A percentile compares a stretch with the other conserved stretches of the same genome.
Evolutionary conservation across 2,888 invertebrate genomes (phyloP).

Genomic region (Nemoura dubitans): DNA sequence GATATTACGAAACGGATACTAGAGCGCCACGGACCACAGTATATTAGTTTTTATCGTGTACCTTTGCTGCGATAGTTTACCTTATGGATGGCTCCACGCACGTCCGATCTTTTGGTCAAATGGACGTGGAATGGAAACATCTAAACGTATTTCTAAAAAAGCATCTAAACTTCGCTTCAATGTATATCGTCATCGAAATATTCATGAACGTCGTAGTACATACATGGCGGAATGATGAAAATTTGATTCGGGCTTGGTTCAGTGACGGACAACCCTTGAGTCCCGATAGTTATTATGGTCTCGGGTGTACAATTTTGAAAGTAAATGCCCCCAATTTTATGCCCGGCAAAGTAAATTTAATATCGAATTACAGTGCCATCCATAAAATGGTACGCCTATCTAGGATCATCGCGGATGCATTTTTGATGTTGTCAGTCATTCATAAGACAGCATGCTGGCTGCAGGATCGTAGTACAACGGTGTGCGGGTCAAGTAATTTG

Average conservation of each 20-base stretch:
- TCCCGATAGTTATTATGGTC: not conserved
- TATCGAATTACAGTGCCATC: not conserved
- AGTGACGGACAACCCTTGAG: not conserved
- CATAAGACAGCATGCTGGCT: no score
- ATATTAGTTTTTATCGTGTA: no score
- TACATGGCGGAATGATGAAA: not conserved
- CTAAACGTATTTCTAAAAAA: no score
- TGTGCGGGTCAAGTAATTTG: not conserved
- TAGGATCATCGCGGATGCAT: no score
- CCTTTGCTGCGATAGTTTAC: no score
- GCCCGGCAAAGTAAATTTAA: not conserved
- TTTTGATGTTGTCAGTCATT: no score
- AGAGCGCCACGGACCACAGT: not conserved
- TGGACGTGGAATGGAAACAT: not conserved
- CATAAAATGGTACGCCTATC: not conserved
- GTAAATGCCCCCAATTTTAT: not conserved
- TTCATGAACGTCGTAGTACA: no score
- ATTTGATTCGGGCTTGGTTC: not conserved
- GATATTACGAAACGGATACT: not conserved
- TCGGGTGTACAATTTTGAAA: not conserved
- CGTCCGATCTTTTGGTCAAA: not conserved
- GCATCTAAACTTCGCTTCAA: no score
- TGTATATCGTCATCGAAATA: no score
- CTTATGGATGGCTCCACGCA: not conserved
- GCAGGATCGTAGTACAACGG: no score